phyloP scores from a whole-genome alignment of 2,888 invertebrate species.

The Agonum fuliginosum region DNA sequence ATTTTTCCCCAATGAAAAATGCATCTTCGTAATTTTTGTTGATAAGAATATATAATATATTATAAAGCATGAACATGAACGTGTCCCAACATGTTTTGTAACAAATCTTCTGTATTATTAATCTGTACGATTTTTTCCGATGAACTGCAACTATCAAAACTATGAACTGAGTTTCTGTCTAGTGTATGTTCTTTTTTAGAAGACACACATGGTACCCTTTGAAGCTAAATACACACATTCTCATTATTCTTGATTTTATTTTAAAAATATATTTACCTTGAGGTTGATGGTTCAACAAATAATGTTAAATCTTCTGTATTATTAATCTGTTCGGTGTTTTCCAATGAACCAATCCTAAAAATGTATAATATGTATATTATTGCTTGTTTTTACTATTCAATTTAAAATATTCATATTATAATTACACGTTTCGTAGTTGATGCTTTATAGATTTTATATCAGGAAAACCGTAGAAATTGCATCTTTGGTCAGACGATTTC shows the following conservation, averaged over 20 bases:
- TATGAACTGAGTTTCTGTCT: background rate
- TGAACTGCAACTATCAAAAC: background rate
- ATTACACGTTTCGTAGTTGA: too few relatives aligned
- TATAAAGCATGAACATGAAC: too few relatives aligned
- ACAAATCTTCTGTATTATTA: too few relatives aligned
- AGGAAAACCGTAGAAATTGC: background rate
- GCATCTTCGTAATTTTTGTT: too few relatives aligned
- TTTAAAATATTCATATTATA: background rate
- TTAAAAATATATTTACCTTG: background rate
- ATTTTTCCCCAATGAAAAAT: too few relatives aligned
- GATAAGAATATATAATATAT: too few relatives aligned
- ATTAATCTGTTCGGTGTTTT: background rate
- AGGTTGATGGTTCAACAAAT: background rate
- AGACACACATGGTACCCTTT: background rate
- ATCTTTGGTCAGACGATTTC: background rate
- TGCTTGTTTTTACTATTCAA: background rate
- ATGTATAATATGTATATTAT: background rate
- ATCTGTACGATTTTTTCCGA: too few relatives aligned
- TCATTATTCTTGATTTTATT: background rate
- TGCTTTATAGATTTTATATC: background rate
- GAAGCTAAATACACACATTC: background rate
- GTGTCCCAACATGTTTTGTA: too few relatives aligned
- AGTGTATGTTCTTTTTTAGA: background rate
- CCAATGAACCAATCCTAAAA: background rate
- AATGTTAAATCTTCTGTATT: too few relatives aligned